Evolutionary conservation across 2,888 invertebrate species (phyloP).

Genomic region (Perizoma affinitatum): DNA sequence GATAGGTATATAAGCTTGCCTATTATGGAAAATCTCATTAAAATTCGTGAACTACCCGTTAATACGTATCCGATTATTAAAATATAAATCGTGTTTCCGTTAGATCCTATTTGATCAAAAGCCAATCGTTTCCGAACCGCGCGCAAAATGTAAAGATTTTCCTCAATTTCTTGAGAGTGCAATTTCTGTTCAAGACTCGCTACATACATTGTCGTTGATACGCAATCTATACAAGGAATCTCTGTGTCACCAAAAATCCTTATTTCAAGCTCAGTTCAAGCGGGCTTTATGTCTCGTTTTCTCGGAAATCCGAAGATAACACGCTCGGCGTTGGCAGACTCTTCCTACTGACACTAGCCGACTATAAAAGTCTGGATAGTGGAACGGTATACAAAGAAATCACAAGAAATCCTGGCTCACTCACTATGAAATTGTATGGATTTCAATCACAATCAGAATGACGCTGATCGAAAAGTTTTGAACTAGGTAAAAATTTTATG

Average conservation of each 20-base stretch:
- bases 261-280: slow-evolving; percentile 56
- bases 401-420: slow-evolving; percentile 53
- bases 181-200: slow-evolving; percentile 37
- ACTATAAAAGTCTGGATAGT: slow-evolving; percentile 52
- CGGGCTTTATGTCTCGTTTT: slow-evolving; percentile 65
- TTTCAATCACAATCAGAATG: slow-evolving; percentile 51
- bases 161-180: slow-evolving; percentile 38
- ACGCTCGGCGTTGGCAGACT: slow-evolving; percentile 47
- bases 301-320: slow-evolving; percentile 68
- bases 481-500: slow-evolving; percentile 44
- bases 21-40: slow-evolving; percentile 4
- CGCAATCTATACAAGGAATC: slow-evolving; percentile 54
- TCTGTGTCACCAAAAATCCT: slow-evolving; percentile 56
- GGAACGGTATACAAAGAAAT: slow-evolving; percentile 44
- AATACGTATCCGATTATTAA: slow-evolving; percentile 23
- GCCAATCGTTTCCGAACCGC: slow-evolving; percentile 31
- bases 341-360: slow-evolving; percentile 42
- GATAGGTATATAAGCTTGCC: no score
- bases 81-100: slow-evolving; percentile 28
- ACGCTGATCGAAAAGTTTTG: slow-evolving; percentile 43
- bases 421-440: slow-evolving; percentile 59
- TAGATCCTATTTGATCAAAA: slow-evolving; percentile 34
- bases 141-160: slow-evolving; percentile 35
- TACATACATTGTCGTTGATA: slow-evolving; percentile 47
- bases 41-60: slow-evolving; percentile 4